phyloP scores from a whole-genome alignment of 2,888 invertebrate species.

The Lingula anatina region DNA sequence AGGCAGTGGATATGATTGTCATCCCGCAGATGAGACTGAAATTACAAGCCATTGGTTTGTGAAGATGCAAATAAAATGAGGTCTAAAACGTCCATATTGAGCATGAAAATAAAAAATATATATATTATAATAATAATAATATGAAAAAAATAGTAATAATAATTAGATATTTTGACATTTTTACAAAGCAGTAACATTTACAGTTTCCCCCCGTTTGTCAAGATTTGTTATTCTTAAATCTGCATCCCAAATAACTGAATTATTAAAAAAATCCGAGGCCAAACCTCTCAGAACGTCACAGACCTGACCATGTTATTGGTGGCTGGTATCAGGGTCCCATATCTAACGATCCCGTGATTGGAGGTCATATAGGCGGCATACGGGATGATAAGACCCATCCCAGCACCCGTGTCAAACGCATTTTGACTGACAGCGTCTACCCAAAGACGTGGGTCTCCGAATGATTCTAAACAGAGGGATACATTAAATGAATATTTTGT shows the following conservation, averaged over 20 bases:
- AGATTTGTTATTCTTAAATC: no score
- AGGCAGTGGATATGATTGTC: slow-evolving; percentile 36
- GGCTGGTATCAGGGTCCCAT: slow-evolving; percentile 30
- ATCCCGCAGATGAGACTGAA: slow-evolving; percentile 38
- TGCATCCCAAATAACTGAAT: no score
- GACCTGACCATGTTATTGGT: slow-evolving; percentile 43
- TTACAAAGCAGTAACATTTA: no score
- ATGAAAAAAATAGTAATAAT: neutral
- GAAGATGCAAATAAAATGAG: no score
- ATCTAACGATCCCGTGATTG: slow-evolving; percentile 33
- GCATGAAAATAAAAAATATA: neutral
- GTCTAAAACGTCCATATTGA: no score
- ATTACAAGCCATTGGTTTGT: no score
- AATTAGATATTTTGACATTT: no score
- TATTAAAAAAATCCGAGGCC: no score
- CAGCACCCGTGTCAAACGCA: slow-evolving; percentile 45
- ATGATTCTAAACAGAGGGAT: no score
- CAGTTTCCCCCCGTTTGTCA: no score
- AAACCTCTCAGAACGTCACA: no score
- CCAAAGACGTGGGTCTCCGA: slow-evolving; percentile 35
- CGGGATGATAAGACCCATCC: slow-evolving; percentile 35
- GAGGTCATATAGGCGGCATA: slow-evolving; percentile 39
- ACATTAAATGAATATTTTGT: no score
- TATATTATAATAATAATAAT: neutral
- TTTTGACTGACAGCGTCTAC: slow-evolving; percentile 42